phyloP scores from a whole-genome alignment of 2,113 vertebrate genomes.

The Cephalophus harveyi region DNA sequence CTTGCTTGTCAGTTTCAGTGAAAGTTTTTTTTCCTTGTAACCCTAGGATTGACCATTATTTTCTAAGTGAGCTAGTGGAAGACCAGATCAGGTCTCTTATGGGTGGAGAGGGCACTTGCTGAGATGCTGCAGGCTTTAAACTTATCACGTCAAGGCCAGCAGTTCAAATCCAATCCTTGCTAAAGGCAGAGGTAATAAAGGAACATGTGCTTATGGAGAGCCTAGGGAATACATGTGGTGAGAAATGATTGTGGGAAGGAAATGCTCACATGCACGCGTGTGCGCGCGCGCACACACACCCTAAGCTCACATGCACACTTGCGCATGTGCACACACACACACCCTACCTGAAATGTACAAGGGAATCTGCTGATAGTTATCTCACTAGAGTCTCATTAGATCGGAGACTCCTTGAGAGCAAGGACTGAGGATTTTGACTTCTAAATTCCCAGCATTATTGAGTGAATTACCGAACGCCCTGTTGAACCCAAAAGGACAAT shows the following conservation, averaged over 20 bases:
- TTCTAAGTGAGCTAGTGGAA: slow-evolving; percentile 25
- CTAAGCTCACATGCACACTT: too few species aligned
- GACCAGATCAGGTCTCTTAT: not conserved
- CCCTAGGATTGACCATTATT: not conserved
- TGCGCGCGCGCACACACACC: fast-evolving
- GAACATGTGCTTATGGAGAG: not conserved
- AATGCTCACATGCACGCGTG: not conserved
- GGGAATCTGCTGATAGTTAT: not conserved
- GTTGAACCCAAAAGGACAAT: not conserved
- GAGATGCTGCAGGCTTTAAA: slow-evolving; percentile 42
- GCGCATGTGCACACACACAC: not conserved
- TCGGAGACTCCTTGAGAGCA: not conserved
- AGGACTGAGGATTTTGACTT: not conserved
- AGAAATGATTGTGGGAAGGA: slow-evolving; percentile 37
- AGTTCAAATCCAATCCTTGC: slow-evolving; percentile 36
- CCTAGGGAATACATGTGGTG: not conserved
- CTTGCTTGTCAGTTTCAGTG: slow-evolving; percentile 58
- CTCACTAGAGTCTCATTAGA: not conserved
- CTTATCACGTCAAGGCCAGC: not conserved
- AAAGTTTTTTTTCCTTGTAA: slow-evolving; percentile 33
- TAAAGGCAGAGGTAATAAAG: slow-evolving; percentile 40
- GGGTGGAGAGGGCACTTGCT: slow-evolving; percentile 25
- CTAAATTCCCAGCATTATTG: not conserved
- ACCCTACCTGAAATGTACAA: not conserved
- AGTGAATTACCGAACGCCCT: not conserved